phyloP scores from a whole-genome alignment of 1,140 invertebrate genomes.

The Holotrichia oblita region DNA sequence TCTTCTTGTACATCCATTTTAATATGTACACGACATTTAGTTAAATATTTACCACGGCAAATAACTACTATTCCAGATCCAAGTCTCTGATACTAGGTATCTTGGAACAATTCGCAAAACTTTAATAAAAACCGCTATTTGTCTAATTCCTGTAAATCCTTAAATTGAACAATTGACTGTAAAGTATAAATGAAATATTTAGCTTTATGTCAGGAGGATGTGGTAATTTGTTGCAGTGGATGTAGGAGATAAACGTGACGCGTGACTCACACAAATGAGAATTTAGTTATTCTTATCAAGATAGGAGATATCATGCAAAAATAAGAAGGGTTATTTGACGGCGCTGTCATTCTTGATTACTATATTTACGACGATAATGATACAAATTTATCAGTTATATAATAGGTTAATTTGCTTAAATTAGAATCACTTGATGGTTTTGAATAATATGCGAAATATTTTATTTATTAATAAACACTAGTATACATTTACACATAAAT shows the following conservation, averaged over 20 bases:
- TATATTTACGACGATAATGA: background rate
- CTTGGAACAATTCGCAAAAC: background rate
- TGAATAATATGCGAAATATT: no score
- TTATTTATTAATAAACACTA: no score
- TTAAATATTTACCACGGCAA: no score
- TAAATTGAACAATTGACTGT: slow-evolving; percentile 31
- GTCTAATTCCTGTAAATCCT: slow-evolving; percentile 28
- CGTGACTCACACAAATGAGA: slow-evolving; percentile 32
- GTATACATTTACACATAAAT: no score
- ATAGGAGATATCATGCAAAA: background rate
- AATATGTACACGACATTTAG: no score
- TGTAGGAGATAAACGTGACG: slow-evolving; percentile 27
- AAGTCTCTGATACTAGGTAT: no score
- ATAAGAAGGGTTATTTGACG: background rate
- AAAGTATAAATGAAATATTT: slow-evolving; percentile 31
- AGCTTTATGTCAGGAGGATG: slow-evolving; percentile 22
- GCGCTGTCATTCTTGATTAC: background rate
- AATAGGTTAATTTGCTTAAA: no score
- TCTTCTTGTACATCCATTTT: no score
- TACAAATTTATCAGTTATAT: slow-evolving; percentile 5
- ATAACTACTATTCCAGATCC: no score
- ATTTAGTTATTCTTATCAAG: slow-evolving; percentile 29
- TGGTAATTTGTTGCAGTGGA: slow-evolving; percentile 13
- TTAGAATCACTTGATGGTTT: no score
- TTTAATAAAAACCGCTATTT: slow-evolving; percentile 4